phyloP scores from a whole-genome alignment of 2,113 vertebrate genomes.

The Phyllostomus hastatus region DNA sequence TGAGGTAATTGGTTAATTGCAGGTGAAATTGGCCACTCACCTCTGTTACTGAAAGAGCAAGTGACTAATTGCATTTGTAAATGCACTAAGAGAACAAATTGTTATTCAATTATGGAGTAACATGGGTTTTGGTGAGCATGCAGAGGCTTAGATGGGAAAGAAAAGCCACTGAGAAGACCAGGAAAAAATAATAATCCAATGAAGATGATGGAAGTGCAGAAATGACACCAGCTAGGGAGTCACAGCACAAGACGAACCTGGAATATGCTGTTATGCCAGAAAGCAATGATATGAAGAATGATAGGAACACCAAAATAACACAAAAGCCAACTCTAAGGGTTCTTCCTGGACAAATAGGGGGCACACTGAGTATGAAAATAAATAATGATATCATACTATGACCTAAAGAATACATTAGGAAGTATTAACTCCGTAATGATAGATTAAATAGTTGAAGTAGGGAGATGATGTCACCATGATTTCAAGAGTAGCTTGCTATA shows the following conservation, averaged over 20 bases:
- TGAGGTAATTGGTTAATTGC: conserved; percentile 61
- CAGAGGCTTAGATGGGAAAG: not conserved
- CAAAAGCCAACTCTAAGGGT: too few species aligned
- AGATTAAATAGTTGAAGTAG: not conserved
- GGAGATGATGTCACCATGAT: not conserved
- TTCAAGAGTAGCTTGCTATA: not conserved
- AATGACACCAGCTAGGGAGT: not conserved
- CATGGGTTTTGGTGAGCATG: not conserved
- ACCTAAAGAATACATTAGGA: not conserved
- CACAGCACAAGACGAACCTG: not conserved
- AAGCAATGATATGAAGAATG: not conserved
- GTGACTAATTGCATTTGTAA: conserved; percentile 44
- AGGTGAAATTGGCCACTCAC: conserved; percentile 57
- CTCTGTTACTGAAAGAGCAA: conserved; percentile 54
- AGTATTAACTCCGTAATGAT: not conserved
- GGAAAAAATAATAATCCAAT: not conserved
- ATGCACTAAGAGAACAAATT: conserved; percentile 43
- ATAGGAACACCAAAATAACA: not conserved
- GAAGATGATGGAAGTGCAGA: not conserved
- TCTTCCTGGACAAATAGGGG: not conserved
- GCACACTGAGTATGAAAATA: not conserved
- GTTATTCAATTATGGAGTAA: conserved; percentile 5
- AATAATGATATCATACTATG: not conserved
- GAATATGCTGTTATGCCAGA: not conserved
- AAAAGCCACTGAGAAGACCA: not conserved